Percentiles rank a stretch among this genome's conserved stretches.
Evolutionary conservation across 2,888 invertebrate species (phyloP).

Genomic region (Aplocera efformata): DNA sequence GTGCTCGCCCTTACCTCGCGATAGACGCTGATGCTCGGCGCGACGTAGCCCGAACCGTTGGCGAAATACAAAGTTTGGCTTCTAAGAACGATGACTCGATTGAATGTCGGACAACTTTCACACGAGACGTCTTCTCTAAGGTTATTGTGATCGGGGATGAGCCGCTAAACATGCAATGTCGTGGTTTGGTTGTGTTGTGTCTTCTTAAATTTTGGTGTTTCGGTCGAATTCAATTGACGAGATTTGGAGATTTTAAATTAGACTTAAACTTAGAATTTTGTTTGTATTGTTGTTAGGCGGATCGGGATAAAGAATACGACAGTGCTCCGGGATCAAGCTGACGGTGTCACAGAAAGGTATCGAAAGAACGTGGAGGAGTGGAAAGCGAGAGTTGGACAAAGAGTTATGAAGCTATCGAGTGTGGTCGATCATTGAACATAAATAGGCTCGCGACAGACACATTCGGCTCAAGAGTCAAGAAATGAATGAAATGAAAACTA

Average conservation of each 20-base stretch:
- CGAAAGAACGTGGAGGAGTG: slow-evolving; percentile 63
- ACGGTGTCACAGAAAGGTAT: slow-evolving; percentile 64
- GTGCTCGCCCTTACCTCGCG: slow-evolving; percentile 32
- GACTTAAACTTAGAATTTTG: slow-evolving; percentile 27
- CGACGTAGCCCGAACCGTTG: slow-evolving; percentile 66
- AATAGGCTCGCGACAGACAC: slow-evolving; percentile 69
- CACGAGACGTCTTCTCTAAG: slow-evolving; percentile 73
- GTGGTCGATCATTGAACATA: slow-evolving; percentile 52
- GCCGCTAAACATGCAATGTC: slow-evolving; percentile 79
- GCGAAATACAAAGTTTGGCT: slow-evolving; percentile 57
- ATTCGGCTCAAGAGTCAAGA: slow-evolving; percentile 68
- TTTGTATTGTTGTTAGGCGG: slow-evolving; percentile 50
- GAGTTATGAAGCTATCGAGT: slow-evolving; percentile 64
- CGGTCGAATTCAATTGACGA: slow-evolving; percentile 52
- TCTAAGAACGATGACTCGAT: slow-evolving; percentile 63
- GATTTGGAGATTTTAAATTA: slow-evolving; percentile 37
- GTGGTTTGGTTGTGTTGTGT: slow-evolving; percentile 71
- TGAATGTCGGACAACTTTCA: slow-evolving; percentile 63
- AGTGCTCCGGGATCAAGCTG: slow-evolving; percentile 72
- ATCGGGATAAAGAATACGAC: slow-evolving; percentile 48
- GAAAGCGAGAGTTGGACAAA: slow-evolving; percentile 64
- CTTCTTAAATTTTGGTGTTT: slow-evolving; percentile 49
- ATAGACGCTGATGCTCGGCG: slow-evolving; percentile 31
- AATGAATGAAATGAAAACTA: slow-evolving; percentile 77
- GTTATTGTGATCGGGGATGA: slow-evolving; percentile 75